Evolutionary conservation across 2,888 invertebrate species (phyloP), one percentile per base, ranked within the genome.

Genomic region (Zygothrica quintamaculata): DNA sequence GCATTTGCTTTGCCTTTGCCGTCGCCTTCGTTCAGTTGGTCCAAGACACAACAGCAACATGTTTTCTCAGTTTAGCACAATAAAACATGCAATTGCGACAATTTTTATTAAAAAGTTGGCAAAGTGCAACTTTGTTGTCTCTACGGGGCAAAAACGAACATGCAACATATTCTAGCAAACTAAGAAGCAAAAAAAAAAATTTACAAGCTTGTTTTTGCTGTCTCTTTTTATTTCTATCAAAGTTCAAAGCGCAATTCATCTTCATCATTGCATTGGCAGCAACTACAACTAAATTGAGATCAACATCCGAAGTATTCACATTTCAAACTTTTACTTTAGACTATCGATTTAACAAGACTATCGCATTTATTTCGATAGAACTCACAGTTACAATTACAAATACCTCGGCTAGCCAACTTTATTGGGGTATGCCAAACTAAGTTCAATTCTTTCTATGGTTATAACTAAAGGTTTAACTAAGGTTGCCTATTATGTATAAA

Each of bases 231-330:
- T 60, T 70, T 59, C 67, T 48, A 69, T 73, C 75, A 75, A 78
- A 87, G 85, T 76, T 86, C 69, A 73, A 84, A 77, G 62, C 84
- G 70, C 88, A 84, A 80, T 88, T 77, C 77, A 86, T 84, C 84
- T 86, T 80, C 81, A 84, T 80, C 82, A 74, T 64, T 66, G 44
- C 47, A 43, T 31, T 42, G 37, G 12, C 16, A 34, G 42, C 39
- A 48, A 40, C 31, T 44, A 39, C 25, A 36, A 16, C 48, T 26
- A 71, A 51, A 74, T 59, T 60, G 67, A 60, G 67, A 59, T 70
- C 53, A 67, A 68, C 61, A 70, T 29, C 39, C n/a, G 57, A 77
- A 64, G 59, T 57, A 58, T 62, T 43, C 51, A 55, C 33, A 69
- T 62, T 59, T 43, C 29, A 66, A 71, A 74, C 40, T 69, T n/a